These are phyloP conservation scores for Crossocerus cetratus DNA, from an alignment of 2,888 invertebrate genomes.

Conservation along the genomic window DNA sequence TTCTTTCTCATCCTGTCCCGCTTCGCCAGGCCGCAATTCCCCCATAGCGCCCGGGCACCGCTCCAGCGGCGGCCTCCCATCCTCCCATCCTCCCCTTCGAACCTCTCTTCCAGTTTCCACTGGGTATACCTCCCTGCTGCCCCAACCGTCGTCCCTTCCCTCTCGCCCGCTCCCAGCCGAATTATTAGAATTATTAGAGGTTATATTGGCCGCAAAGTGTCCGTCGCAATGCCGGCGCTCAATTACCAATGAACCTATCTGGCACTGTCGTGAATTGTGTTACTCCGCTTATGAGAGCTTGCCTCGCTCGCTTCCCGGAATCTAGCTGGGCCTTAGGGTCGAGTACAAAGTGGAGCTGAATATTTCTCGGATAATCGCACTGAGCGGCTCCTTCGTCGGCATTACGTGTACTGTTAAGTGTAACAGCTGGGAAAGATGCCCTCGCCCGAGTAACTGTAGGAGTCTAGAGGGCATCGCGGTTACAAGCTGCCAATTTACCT, in stretches of 20 bases:
- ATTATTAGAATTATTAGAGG: constrained; percentile 76
- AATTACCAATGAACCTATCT: constrained; percentile 71
- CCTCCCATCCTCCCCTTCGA: constrained; percentile 40
- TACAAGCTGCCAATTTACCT: constrained; percentile 44
- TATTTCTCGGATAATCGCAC: too few relatives aligned
- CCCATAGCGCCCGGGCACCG: constrained; percentile 63
- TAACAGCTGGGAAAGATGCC: too few relatives aligned
- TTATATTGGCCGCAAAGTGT: constrained; percentile 75
- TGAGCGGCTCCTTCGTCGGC: too few relatives aligned
- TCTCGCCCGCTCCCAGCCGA: constrained; percentile 59
- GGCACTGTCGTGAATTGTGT: constrained; percentile 45
- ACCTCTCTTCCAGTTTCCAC: constrained; percentile 25
- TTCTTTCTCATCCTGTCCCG: constrained; percentile 44
- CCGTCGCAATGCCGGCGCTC: constrained; percentile 68
- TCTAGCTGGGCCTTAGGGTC: too few relatives aligned
- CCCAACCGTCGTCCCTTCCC: constrained; percentile 12
- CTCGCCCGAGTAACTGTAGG: too few relatives aligned
- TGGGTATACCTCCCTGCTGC: constrained; percentile 29
- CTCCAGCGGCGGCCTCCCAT: constrained; percentile 71
- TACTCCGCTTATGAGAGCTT: constrained; percentile 9
- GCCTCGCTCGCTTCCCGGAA: neutral
- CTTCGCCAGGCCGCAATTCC: constrained; percentile 33
- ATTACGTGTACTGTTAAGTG: too few relatives aligned
- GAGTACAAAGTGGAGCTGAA: too few relatives aligned
- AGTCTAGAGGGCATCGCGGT: too few relatives aligned